phyloP scores from a whole-genome alignment of 2,113 vertebrate species.

The Seriola dumerili region DNA sequence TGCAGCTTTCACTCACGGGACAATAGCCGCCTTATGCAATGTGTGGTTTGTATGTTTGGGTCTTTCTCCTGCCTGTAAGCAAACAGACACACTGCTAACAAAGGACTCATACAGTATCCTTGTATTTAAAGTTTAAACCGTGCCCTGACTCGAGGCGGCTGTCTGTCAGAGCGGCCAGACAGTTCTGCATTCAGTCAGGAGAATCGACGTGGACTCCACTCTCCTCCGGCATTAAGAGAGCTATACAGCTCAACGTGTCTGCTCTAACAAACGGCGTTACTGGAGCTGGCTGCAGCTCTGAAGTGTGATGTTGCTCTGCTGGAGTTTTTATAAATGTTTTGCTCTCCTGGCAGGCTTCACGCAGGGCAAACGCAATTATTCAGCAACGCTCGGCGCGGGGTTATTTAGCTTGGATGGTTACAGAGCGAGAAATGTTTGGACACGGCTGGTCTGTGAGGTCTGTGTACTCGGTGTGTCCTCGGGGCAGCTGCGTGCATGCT shows the following conservation, averaged over 20 bases:
- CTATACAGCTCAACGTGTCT: constrained; percentile 20
- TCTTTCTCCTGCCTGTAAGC: background rate
- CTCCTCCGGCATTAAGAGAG: background rate
- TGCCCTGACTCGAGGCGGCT: constrained; percentile 6
- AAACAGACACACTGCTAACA: background rate
- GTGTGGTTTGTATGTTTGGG: background rate
- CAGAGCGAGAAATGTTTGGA: constrained; percentile 74
- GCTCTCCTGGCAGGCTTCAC: constrained; percentile 64
- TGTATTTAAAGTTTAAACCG: constrained; percentile 13
- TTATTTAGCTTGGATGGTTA: constrained; percentile 76
- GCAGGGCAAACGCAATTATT: constrained; percentile 71
- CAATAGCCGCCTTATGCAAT: constrained; percentile 11
- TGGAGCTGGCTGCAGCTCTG: constrained; percentile 21
- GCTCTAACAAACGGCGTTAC: constrained; percentile 40
- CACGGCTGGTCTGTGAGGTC: constrained; percentile 57
- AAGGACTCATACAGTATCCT: constrained; percentile 21
- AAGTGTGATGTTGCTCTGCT: constrained; percentile 49
- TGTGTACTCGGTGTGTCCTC: constrained; percentile 60
- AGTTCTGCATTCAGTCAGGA: constrained; percentile 33
- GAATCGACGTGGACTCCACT: constrained; percentile 8
- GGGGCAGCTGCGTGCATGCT: constrained; percentile 56
- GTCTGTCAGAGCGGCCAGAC: constrained; percentile 32
- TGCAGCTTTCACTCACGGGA: background rate
- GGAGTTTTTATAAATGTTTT: constrained; percentile 65
- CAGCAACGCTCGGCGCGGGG: constrained; percentile 50